A percentile compares a stretch with the other conserved stretches of the same genome.
These are phyloP conservation scores for Metalampra italica DNA, from an alignment of 2,888 invertebrate species.

Conservation along the genomic window DNA sequence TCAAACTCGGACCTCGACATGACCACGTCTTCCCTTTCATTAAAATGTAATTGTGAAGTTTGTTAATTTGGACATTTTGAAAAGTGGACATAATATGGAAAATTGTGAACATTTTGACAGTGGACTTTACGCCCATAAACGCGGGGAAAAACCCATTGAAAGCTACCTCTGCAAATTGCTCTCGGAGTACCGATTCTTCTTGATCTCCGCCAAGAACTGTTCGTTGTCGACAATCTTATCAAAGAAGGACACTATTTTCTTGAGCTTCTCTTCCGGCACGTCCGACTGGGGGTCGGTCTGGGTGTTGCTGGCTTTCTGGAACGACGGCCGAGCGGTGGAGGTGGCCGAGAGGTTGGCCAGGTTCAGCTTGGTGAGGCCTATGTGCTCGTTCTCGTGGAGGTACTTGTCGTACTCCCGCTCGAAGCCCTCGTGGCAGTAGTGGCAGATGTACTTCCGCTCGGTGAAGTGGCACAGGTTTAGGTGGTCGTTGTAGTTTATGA, in stretches of 20 bases:
- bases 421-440: slow-evolving; percentile 69
- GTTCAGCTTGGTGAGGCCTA: slow-evolving; percentile 48
- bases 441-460: slow-evolving; percentile 48
- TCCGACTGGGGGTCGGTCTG: slow-evolving; percentile 51
- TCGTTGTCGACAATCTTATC: slow-evolving; percentile 54
- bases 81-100: too few species aligned
- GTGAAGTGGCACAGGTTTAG: slow-evolving; percentile 60
- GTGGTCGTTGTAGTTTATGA: slow-evolving; percentile 70
- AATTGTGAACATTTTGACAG: too few species aligned
- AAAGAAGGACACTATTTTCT: slow-evolving; percentile 66
- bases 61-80: too few species aligned
- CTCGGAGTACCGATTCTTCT: slow-evolving; percentile 41
- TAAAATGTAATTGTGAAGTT: too few species aligned
- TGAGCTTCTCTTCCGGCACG: slow-evolving; percentile 56
- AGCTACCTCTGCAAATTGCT: slow-evolving; percentile 25
- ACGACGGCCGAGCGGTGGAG: slow-evolving; percentile 19
- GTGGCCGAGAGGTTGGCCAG: slow-evolving; percentile 12
- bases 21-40: too few species aligned
- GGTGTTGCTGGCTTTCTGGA: slow-evolving; percentile 40
- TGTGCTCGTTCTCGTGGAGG: slow-evolving; percentile 59
- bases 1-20: too few species aligned
- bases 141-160: neutral
- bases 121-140: too few species aligned
- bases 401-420: slow-evolving; percentile 44
- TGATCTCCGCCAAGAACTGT: slow-evolving; percentile 38